These are phyloP conservation scores for Syndactyla subalaris DNA, from an alignment of 2,797 vertebrate species.

Conservation along the genomic window DNA sequence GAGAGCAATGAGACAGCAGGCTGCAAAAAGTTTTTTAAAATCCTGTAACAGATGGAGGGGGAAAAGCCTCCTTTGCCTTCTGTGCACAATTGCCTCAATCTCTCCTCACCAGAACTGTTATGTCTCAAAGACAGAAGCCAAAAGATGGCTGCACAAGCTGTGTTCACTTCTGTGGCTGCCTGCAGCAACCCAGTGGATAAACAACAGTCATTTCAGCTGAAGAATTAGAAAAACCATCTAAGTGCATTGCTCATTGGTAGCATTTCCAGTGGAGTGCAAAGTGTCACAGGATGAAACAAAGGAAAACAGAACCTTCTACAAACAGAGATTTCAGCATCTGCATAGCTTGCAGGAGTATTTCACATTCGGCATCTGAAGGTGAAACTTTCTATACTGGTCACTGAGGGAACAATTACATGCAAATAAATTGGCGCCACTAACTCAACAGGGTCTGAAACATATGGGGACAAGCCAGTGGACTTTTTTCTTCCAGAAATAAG, in stretches of 20 bases:
- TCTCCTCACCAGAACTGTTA: neutral
- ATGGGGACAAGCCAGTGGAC: neutral
- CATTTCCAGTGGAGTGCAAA: neutral
- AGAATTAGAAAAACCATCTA: neutral
- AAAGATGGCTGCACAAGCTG: constrained; percentile 23
- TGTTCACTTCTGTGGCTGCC: neutral
- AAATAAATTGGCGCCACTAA: constrained; percentile 19
- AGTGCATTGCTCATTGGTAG: neutral
- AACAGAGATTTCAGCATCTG: neutral
- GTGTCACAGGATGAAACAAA: neutral
- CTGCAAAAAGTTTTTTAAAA: constrained; percentile 35
- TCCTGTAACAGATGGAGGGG: neutral
- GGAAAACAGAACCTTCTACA: constrained; percentile 21
- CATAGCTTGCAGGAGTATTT: neutral
- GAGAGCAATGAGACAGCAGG: neutral
- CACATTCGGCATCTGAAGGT: neutral
- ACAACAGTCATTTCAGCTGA: neutral
- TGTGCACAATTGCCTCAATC: neutral
- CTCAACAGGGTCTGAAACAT: neutral
- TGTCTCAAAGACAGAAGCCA: neutral
- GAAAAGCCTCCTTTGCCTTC: neutral
- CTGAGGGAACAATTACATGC: neutral
- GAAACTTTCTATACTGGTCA: neutral
- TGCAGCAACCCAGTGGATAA: neutral
- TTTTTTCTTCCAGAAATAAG: constrained; percentile 29